These are phyloP conservation scores for Brienomyrus longianalis DNA, from an alignment of 2,113 vertebrate species.

Conservation along the genomic window DNA sequence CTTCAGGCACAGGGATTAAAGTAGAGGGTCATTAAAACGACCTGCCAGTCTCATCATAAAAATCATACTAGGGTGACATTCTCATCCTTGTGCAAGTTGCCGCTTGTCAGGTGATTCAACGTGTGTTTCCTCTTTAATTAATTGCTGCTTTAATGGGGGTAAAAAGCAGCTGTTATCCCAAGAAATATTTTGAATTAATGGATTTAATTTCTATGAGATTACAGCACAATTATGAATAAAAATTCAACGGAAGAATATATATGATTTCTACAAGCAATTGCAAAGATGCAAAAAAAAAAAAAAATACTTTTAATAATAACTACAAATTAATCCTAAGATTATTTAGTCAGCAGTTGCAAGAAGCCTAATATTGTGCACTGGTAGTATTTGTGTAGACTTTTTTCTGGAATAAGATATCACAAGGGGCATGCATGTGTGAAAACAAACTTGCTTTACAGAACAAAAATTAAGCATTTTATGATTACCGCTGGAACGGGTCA, in stretches of 20 bases:
- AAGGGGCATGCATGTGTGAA: neutral
- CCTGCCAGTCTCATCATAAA: neutral
- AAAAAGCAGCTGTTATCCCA: neutral
- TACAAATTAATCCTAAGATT: neutral
- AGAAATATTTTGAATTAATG: constrained; percentile 2
- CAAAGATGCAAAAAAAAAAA: neutral
- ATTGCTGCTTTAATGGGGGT: constrained; percentile 8
- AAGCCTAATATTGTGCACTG: neutral
- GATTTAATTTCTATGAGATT: neutral
- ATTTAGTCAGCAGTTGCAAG: neutral
- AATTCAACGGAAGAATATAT: neutral
- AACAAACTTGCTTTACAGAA: neutral
- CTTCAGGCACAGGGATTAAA: neutral
- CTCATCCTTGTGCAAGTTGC: neutral
- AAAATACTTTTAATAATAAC: neutral
- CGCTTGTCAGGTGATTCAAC: neutral
- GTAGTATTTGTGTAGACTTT: neutral
- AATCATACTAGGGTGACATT: neutral
- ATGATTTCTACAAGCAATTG: neutral
- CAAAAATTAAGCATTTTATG: neutral
- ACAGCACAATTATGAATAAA: neutral
- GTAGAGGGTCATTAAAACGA: neutral
- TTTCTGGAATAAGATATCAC: neutral
- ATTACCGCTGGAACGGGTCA: neutral
- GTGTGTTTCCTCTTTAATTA: constrained; percentile 6